Evolutionary conservation across 2,113 vertebrate species (phyloP), one percentile per base, ranked within the genome.

Genomic region (Eurypyga helias): DNA sequence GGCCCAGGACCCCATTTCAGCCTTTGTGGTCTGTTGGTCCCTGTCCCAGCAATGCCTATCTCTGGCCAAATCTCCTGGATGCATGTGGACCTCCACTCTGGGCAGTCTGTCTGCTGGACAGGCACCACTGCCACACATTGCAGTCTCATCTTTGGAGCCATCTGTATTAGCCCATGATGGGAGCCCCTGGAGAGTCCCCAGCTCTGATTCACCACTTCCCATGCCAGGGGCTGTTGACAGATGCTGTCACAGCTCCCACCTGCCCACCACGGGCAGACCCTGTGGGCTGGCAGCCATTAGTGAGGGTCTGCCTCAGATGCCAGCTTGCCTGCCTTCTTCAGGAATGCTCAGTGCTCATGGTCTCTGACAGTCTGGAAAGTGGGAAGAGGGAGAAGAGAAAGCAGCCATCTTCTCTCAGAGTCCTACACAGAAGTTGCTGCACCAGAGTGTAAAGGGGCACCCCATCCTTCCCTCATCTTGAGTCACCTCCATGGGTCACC

Each of bases 11-110:
- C 2, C 6, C 43, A n/a, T 64, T 90, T 77, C 2, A 13, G n/a
- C 18, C 4, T 2, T 18, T 31, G 43, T 20, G 9, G 7, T 9
- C 16, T 2, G 0, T 18, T 6, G 0, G 6, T 28, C 29, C 23
- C 10, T 67, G 8, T 34, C 20, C 29, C 55, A 89, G 34, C 2
- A 1, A 60, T 43, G 25, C 6, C 73, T 34, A 33, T 38, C 26
- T 67, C 29, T 17, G 85, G 7, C 4, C 43, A 0, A 11, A 17
- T 25, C 26, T 65, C 41, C 15, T 79, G n/a, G 46, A 71, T 19
- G 7, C 4, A 17, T 46, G 16, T 0, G 13, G 52, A 54, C 26
- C 14, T 78, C 38, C 31, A 72, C n/a, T 11, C 6, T 14, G 52
- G 10, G 29, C 9, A 34, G 8, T 15, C 11, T 38, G 10, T 52